Conservation (phyloP, 2,797 vertebrate species). For the Tragopan temminckii region DNA sequence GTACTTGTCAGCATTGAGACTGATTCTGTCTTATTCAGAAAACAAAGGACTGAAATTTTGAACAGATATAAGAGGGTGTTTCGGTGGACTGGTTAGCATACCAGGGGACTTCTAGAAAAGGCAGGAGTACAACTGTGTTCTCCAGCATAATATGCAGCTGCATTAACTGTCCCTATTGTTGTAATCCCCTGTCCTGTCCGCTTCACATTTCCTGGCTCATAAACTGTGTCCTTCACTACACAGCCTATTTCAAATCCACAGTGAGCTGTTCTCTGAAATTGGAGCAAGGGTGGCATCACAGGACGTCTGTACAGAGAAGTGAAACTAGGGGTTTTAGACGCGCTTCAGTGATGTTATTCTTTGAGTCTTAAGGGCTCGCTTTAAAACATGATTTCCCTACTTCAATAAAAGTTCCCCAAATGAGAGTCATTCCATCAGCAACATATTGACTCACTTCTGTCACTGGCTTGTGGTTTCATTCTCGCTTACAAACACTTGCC, state of each 20-base stretch:
- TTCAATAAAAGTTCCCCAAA: background rate
- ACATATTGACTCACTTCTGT: too few relatives aligned
- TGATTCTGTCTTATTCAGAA: background rate
- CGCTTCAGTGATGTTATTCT: background rate
- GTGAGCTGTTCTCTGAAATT: background rate
- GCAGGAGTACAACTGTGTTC: background rate
- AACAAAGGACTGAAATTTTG: background rate
- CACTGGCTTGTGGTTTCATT: too few relatives aligned
- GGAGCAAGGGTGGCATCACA: background rate
- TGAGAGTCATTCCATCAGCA: too few relatives aligned
- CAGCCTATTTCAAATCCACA: background rate
- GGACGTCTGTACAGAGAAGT: background rate
- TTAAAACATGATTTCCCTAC: background rate
- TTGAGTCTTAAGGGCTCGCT: background rate
- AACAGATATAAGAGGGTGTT: background rate
- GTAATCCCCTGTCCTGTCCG: background rate
- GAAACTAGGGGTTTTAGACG: background rate
- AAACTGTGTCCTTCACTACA: background rate
- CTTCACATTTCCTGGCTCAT: background rate
- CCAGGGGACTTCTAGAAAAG: background rate
- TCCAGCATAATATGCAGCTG: background rate
- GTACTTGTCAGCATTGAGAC: background rate
- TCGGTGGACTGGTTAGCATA: background rate
- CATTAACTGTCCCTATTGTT: background rate
- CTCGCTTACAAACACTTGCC: too few relatives aligned